Evolutionary conservation across 1,140 invertebrate genomes (phyloP).

Genomic region (Sipha flava): DNA sequence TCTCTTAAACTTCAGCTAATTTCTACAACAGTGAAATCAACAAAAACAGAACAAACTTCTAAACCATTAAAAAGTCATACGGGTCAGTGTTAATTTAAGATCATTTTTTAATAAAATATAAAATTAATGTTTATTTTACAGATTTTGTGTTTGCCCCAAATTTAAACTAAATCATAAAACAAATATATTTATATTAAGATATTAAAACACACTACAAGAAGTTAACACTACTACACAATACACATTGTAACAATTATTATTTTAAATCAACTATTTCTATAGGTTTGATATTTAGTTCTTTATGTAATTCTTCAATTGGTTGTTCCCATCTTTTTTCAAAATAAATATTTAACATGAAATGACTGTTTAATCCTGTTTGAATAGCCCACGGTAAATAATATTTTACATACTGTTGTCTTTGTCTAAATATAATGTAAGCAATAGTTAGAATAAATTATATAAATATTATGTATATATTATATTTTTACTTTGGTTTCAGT

Average conservation of each 20-base stretch:
- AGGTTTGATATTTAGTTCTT: slow-evolving; percentile 60
- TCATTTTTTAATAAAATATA: background rate
- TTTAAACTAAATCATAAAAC: background rate
- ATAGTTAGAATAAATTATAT: background rate
- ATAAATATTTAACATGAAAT: slow-evolving; percentile 74
- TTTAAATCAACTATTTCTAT: slow-evolving; percentile 35
- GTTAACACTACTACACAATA: background rate
- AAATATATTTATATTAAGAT: background rate
- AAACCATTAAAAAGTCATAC: background rate
- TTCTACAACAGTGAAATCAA: background rate
- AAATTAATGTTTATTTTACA: background rate
- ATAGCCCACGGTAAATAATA: slow-evolving; percentile 84
- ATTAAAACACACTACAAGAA: background rate
- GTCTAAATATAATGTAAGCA: slow-evolving; percentile 47
- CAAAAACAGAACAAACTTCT: background rate
- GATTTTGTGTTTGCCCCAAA: background rate
- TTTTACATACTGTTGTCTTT: slow-evolving; percentile 67
- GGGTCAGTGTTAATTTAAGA: background rate
- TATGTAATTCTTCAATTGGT: slow-evolving; percentile 67
- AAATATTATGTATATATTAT: background rate
- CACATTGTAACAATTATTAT: background rate
- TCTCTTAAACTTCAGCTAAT: background rate
- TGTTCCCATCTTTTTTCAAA: slow-evolving; percentile 94
- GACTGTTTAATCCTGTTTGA: slow-evolving; percentile 62
- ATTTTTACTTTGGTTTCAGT: slow-evolving; percentile 64